Conservation (phyloP, 2,797 vertebrate genomes). For the Harpagifer antarcticus region DNA sequence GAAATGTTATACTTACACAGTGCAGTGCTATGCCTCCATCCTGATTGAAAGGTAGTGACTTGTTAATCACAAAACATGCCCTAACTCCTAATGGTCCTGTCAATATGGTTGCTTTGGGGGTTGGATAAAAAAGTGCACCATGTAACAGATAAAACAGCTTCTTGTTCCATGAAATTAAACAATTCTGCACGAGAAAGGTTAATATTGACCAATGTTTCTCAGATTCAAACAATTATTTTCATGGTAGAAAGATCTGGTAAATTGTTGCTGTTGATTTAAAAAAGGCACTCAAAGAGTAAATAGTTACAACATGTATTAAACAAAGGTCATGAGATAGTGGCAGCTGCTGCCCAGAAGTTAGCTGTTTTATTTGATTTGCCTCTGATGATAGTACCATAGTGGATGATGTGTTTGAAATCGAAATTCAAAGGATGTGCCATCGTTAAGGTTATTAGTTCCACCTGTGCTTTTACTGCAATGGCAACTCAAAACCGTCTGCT, state of each 20-base stretch:
- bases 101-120: too few species aligned
- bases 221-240: neutral
- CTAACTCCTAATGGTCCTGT: too few species aligned
- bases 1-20: too few species aligned
- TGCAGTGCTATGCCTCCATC: too few species aligned
- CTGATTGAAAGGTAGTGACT: too few species aligned
- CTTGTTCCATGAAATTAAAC: too few species aligned
- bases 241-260: neutral
- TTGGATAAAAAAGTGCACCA: too few species aligned
- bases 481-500: conserved; percentile 6
- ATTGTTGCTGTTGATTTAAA: neutral
- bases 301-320: conserved; percentile 19
- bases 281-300: neutral
- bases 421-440: neutral
- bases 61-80: too few species aligned
- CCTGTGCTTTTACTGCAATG: conserved; percentile 11
- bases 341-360: neutral
- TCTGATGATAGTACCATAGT: neutral
- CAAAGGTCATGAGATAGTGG: conserved; percentile 19
- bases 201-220: neutral
- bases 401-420: neutral
- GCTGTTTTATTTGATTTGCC: neutral
- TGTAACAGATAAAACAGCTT: too few species aligned
- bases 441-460: conserved; percentile 10
- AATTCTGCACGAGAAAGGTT: neutral